A percentile compares a stretch with the other conserved stretches of the same genome.
phyloP scores from a whole-genome alignment of 2,888 invertebrate genomes.

The Caenorhabditis angaria region DNA sequence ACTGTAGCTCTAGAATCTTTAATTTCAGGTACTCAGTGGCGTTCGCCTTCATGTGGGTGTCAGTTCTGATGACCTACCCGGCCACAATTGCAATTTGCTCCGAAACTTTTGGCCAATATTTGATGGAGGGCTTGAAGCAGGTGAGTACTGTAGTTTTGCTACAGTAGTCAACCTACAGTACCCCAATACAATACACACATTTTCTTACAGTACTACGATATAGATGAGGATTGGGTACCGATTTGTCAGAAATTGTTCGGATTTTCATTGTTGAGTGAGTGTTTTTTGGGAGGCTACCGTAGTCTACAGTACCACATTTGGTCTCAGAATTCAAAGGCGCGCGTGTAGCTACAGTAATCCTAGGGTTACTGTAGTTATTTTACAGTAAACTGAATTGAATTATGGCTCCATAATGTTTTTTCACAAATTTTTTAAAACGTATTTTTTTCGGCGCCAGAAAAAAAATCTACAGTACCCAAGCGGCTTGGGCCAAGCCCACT shows the following conservation, averaged over 20 bases:
- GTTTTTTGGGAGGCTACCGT: too few species aligned
- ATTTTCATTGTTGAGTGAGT: conserved; percentile 66
- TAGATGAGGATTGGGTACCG: conserved; percentile 60
- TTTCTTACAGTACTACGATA: conserved; percentile 62
- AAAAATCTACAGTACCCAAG: too few species aligned
- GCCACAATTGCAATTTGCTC: conserved; percentile 70
- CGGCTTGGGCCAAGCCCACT: too few species aligned
- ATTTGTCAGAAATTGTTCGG: conserved; percentile 68
- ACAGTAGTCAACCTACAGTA: background rate
- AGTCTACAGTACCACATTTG: too few species aligned
- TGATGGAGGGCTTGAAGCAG: conserved; percentile 59
- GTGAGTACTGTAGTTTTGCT: too few species aligned
- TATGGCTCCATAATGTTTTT: background rate
- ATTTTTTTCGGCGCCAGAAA: too few species aligned
- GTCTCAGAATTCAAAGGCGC: too few species aligned
- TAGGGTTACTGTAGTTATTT: too few species aligned
- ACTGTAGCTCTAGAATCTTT: too few species aligned
- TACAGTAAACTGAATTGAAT: too few species aligned
- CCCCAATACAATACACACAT: background rate
- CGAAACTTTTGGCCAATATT: conserved; percentile 70
- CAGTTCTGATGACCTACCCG: conserved; percentile 70
- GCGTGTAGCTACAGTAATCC: too few species aligned
- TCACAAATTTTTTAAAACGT: too few species aligned
- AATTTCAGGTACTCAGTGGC: conserved; percentile 54
- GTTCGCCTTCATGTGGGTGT: conserved; percentile 72